Evolutionary conservation across 2,888 invertebrate genomes (phyloP), one percentile per base, ranked within the genome.

Genomic region (Calameuta pallipes): DNA sequence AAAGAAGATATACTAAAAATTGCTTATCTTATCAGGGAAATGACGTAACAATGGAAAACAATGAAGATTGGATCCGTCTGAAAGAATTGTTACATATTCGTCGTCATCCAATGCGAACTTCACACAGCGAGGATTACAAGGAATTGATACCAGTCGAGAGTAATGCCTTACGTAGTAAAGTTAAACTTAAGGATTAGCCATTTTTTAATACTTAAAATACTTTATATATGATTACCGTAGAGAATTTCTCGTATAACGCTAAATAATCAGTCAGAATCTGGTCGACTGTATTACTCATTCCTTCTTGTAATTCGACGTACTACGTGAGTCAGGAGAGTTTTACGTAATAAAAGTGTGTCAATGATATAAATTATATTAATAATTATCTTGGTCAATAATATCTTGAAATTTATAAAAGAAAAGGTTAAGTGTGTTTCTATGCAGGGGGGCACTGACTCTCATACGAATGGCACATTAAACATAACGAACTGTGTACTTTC

Each of bases 1-100:
- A 74, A n/a, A 30, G 23, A 30, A 30, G 37, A 31, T 11, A 68
- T 33, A 71, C 15, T 36, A 33, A 36, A 23, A 30, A 33, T 30
- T 9, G 41, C 75, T 68, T 33, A n/a, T 74, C 23, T 76, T 23
- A 11, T 35, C 76, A 87, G 86, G 84, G 83, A 15, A 82, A 83
- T 33, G 41, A 82, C 15, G 80, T 87, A 3, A 30, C 76, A 15
- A 74, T 71, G 3, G 41, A 83, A 11, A 75, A 70, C 4, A 75
- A 80, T 15, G 78, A 75, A 68, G 70, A 82, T 30, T 83, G 83
- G 83, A 33, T 73, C 9, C 74, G 69, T 30, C 77, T 86, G 11
- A 75, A 79, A 56, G 76, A 81, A 56, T 80, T 84, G 15, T 75
- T 56, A 56, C 56, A 23, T 0, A 56, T 56, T 0, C 56, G 56